Evolutionary conservation across 2,888 invertebrate genomes (phyloP), one percentile per base, ranked within the genome.

Genomic region (Marasmarcha lunaedactyla): DNA sequence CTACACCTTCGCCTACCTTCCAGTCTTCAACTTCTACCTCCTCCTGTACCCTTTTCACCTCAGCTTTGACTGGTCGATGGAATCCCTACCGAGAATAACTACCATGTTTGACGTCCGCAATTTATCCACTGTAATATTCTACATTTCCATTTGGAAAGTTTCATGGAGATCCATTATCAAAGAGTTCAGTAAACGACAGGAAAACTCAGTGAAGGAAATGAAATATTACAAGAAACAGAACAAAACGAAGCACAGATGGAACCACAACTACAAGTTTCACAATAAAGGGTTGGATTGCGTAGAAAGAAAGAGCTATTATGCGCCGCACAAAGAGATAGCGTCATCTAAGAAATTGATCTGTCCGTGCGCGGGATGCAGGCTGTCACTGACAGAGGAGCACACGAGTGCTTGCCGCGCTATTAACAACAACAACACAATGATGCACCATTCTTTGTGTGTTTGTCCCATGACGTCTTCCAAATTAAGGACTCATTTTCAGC

Each of bases 31-130:
- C 77, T 90, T 95, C 58, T 89, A 90, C 70, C 88, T 98, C 58
- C 85, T 98, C 44, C 68, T 97, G 33, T 94, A 90, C 69, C 98
- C 98, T 4, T 88, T 88, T 53, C 89, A 90, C 51, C 85, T 98
- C 40, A 97, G 97, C 71, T 98, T 97, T 79, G 98, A 98, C 77
- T 98, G 98, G 98, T 97, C 97, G 15, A 98, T 98, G 98, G 96
- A 97, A 55, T 92, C 98, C 1, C 90, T 98, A 57, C 95, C 97
- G 6, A 87, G 94, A 45, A 89, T 98, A 52, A 89, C 89, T 36
- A 87, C 89, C 15, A 53, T 94, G 12, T 83, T 88, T 55, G 98
- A 98, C 70, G 81, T 86, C 3, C 87, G 98, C 48, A 95, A 95
- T 70, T 65, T 93, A 41, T 85, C 89, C 46, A 89, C 94, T 2